Evolutionary conservation across 2,888 invertebrate species (phyloP), one percentile per base, ranked within the genome.

Genomic region (Eupeodes luniger): DNA sequence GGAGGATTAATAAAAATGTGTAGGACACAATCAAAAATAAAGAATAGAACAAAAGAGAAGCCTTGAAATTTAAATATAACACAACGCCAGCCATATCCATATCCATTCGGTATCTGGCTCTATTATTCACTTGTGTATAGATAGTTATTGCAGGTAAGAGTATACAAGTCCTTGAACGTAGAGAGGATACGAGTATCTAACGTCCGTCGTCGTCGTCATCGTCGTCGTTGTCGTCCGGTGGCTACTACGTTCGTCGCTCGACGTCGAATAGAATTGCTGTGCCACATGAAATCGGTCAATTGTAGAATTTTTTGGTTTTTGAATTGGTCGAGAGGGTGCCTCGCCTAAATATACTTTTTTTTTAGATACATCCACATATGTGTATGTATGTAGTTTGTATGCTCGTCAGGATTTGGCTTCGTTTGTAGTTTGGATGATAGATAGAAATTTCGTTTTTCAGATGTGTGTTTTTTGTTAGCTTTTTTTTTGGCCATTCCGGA

Each of bases 331-430:
- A 40, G 40, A 62, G n/a, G 53, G 74, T 79, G 74, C 80, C 78
- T 61, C 55, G 55, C 62, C 61, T 55, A 67, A 55, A 34, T 57
- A 34, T 27, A 27, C n/a, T 47, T 44, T 62, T 64, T 66, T 36
- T 36, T 59, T 67, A 16, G 57, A 11, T 70, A 6, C 74, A 64
- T n/a, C 12, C 5, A 9, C 34, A 3, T 11, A 1, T 10, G 44
- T 53, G 44, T 69, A 14, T 27, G 27, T 27, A 27, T 40, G 40
- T 40, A 40, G 40, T 9, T 40, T 57, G 62, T 72, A 74, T 47
- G 47, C 44, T 74, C 59, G 66, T 67, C 69, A 82, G 77, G 82
- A 72, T 62, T 72, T 83, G 49, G 19, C 27, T 66, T 55, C 16
- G 59, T 51, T 72, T 72, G 57, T 27, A 57, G 40, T 19, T 72